Conservation (phyloP, 2,888 invertebrate species). For the Tachina fera region DNA sequence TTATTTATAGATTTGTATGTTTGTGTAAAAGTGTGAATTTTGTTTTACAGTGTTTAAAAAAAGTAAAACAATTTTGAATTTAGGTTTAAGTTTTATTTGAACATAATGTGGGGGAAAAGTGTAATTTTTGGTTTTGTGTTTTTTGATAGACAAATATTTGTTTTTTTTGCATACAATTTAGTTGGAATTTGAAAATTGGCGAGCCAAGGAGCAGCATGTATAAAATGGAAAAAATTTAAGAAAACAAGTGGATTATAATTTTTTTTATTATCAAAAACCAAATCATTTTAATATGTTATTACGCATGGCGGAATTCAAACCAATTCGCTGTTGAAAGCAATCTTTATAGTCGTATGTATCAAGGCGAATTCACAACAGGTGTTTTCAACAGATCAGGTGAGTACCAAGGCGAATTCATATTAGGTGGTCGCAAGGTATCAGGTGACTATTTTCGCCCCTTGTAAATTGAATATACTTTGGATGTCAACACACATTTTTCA, state of each 20-base stretch:
- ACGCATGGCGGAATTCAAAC: too few species aligned
- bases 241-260: constrained; percentile 50
- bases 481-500: too few species aligned
- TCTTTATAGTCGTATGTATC: too few species aligned
- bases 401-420: too few species aligned
- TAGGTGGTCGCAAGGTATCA: too few species aligned
- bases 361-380: too few species aligned
- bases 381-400: too few species aligned
- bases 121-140: constrained; percentile 36
- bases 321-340: too few species aligned
- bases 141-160: background rate
- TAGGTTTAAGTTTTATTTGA: background rate
- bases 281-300: too few species aligned
- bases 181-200: constrained; percentile 34
- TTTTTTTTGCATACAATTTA: constrained; percentile 25
- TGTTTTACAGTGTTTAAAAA: background rate
- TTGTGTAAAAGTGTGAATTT: constrained; percentile 25
- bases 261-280: constrained; percentile 10
- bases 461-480: too few species aligned
- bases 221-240: constrained; percentile 50
- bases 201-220: constrained; percentile 58
- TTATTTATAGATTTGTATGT: constrained; percentile 41
- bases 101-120: constrained; percentile 5
- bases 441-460: too few species aligned
- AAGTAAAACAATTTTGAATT: constrained; percentile 36